A percentile compares a stretch with the other conserved stretches of the same genome.
Conservation (phyloP, 2,113 vertebrate species). For the Centropus bengalensis region DNA sequence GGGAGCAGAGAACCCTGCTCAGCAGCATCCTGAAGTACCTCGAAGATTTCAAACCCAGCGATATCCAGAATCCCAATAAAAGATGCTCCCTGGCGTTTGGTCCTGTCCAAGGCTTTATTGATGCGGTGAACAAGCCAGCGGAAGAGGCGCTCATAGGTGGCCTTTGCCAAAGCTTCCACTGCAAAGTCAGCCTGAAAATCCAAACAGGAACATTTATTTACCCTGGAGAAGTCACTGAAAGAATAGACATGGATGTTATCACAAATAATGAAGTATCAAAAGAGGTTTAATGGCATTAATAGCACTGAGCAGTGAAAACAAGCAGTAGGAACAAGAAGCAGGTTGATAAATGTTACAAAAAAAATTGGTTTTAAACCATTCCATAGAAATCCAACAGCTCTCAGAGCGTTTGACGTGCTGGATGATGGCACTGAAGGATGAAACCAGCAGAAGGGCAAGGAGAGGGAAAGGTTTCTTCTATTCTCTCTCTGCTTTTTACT, state of each 20-base stretch:
- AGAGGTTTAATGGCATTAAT: neutral
- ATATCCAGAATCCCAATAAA: conserved; percentile 99
- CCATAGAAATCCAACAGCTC: neutral
- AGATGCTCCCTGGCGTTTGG: conserved; percentile 95
- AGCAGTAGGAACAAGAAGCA: neutral
- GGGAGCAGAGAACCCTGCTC: neutral
- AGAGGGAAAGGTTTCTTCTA: neutral
- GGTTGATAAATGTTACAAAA: neutral
- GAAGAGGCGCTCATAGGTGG: conserved; percentile 96
- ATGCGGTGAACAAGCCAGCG: conserved; percentile 98
- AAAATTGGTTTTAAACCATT: neutral
- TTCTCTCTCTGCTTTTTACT: neutral
- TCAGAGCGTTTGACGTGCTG: neutral
- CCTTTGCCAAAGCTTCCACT: conserved; percentile 94
- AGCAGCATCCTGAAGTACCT: conserved; percentile 74
- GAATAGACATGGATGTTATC: neutral
- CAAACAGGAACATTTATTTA: neutral
- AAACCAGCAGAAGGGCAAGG: neutral
- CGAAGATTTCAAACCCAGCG: conserved; percentile 98
- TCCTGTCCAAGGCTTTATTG: conserved; percentile 96
- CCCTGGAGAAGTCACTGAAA: neutral
- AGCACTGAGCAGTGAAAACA: neutral
- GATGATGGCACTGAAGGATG: neutral
- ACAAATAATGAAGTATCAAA: neutral
- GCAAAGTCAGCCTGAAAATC: conserved; percentile 92